A percentile compares a stretch with the other conserved stretches of the same genome.
Evolutionary conservation across 2,888 invertebrate species (phyloP).

Genomic region (Periphyllus acericola): DNA sequence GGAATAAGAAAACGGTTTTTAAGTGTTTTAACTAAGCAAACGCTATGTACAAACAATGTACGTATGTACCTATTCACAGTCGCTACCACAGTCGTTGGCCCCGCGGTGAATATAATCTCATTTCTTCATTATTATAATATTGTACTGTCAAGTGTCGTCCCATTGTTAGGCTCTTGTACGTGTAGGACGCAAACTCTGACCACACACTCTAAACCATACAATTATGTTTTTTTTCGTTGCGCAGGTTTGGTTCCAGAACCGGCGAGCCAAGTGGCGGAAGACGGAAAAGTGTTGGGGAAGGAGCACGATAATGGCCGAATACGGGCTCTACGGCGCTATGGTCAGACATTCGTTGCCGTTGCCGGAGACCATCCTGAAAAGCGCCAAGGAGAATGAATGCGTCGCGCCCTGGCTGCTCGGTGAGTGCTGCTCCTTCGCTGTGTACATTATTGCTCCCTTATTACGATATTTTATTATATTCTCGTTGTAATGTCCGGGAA

Average conservation of each 20-base stretch:
- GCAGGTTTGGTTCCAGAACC: conserved; percentile 99
- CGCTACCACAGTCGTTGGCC: too few relatives aligned
- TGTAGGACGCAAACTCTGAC: too few relatives aligned
- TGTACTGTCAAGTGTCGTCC: too few relatives aligned
- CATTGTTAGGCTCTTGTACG: too few relatives aligned
- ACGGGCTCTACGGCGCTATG: conserved; percentile 99
- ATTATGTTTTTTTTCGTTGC: background rate
- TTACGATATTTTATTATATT: background rate
- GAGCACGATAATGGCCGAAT: conserved; percentile 99
- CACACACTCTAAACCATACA: too few relatives aligned
- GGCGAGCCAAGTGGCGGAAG: conserved; percentile 98
- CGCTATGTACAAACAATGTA: too few relatives aligned
- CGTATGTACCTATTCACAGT: too few relatives aligned
- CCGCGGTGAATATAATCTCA: too few relatives aligned
- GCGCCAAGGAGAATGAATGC: conserved; percentile 94
- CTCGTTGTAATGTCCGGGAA: background rate
- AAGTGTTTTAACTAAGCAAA: too few relatives aligned
- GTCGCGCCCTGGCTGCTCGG: conserved; percentile 99
- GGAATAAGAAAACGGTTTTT: too few relatives aligned
- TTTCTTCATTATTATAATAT: too few relatives aligned
- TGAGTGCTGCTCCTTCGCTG: conserved; percentile 69
- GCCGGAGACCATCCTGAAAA: conserved; percentile 97
- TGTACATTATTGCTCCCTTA: too few relatives aligned
- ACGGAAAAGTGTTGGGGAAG: conserved; percentile 99
- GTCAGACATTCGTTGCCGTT: conserved; percentile 97